Percentiles rank a stretch among this genome's conserved stretches.
phyloP scores from a whole-genome alignment of 1,140 invertebrate genomes.

The Meloidogyne hapla region DNA sequence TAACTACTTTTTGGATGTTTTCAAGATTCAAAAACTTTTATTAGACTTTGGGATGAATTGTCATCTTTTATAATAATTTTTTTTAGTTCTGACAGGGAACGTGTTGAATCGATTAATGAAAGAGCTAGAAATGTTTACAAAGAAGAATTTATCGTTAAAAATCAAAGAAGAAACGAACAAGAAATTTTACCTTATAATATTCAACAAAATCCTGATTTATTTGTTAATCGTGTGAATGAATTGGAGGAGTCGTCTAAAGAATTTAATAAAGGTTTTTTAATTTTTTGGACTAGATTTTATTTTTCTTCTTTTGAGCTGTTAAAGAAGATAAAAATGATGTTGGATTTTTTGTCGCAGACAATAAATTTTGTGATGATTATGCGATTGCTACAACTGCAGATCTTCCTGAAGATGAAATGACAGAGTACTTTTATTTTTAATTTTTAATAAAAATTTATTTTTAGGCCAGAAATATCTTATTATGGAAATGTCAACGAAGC shows the following conservation, averaged over 20 bases:
- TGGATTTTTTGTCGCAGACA: constrained; percentile 40
- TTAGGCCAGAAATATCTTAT: constrained; percentile 17
- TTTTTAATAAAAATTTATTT: constrained; percentile 2
- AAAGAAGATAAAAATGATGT: constrained; percentile 19
- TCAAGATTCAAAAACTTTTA: too few relatives aligned
- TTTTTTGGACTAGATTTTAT: neutral
- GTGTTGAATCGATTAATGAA: neutral
- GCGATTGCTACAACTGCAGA: constrained; percentile 30
- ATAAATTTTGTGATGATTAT: constrained; percentile 47
- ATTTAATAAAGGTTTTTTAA: neutral
- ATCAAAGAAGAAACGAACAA: neutral
- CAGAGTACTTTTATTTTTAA: constrained; percentile 29
- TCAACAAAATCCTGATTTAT: constrained; percentile 10
- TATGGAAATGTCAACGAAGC: constrained; percentile 35
- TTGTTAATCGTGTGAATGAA: neutral
- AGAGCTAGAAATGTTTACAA: neutral
- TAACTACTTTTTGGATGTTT: too few relatives aligned
- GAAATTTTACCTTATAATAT: constrained; percentile 11
- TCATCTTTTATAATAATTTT: too few relatives aligned
- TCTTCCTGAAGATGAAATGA: constrained; percentile 45
- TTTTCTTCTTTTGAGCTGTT: neutral
- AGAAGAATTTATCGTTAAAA: neutral
- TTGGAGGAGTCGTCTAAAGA: neutral
- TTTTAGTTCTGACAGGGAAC: constrained; percentile 1
- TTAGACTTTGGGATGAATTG: too few relatives aligned